These are phyloP conservation scores for Anadara kagoshimensis DNA, from an alignment of 1,140 invertebrate genomes.

Conservation along the genomic window DNA sequence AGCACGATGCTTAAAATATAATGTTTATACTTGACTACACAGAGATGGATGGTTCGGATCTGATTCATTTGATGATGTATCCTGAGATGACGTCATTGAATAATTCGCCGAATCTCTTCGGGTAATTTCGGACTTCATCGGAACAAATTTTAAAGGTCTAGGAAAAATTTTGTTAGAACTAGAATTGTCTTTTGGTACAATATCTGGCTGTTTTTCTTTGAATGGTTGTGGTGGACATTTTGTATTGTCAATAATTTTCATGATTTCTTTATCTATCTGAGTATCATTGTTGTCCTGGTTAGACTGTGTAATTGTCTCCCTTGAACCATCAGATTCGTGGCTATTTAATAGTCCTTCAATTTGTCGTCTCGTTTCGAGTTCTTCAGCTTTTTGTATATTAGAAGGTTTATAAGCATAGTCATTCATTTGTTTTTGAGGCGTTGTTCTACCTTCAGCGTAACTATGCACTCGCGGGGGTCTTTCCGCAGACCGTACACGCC, in stretches of 20 bases:
- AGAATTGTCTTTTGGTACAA: slow-evolving; percentile 38
- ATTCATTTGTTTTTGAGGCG: neutral
- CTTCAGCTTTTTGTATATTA: slow-evolving; percentile 26
- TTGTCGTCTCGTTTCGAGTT: neutral
- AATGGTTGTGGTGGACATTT: no score
- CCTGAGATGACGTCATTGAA: slow-evolving; percentile 62
- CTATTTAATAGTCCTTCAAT: no score
- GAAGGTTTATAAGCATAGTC: slow-evolving; percentile 21
- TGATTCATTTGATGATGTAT: slow-evolving; percentile 64
- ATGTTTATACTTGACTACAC: slow-evolving; percentile 58
- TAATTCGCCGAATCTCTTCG: slow-evolving; percentile 64
- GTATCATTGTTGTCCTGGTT: no score
- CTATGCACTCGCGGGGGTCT: neutral
- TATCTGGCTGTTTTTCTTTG: slow-evolving; percentile 32
- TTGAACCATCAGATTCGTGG: no score
- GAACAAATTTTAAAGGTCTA: slow-evolving; percentile 31
- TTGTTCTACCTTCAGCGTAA: neutral
- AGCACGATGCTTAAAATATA: no score
- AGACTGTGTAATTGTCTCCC: no score
- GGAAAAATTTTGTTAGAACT: slow-evolving; percentile 26
- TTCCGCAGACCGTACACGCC: slow-evolving; percentile 1
- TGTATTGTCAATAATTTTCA: no score
- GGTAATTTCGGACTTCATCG: slow-evolving; percentile 33
- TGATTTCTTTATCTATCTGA: no score
- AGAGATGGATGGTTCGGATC: slow-evolving; percentile 49